Conservation (phyloP, 2,888 invertebrate genomes). For the Teleogryllus oceanicus region DNA sequence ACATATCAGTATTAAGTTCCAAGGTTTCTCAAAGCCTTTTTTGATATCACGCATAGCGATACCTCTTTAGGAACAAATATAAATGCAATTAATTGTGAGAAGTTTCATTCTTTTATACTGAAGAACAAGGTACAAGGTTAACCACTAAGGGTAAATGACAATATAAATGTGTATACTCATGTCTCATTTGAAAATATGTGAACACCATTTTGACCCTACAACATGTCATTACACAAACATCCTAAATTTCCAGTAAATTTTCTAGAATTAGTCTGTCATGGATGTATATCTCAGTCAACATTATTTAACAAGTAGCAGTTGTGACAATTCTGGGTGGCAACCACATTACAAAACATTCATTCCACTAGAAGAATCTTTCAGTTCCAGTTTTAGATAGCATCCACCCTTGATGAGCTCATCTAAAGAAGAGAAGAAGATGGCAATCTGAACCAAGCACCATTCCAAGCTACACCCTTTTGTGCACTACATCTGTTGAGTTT, state of each 20-base stretch:
- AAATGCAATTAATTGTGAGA: constrained; percentile 18
- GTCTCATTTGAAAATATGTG: constrained; percentile 7
- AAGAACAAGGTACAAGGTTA: neutral
- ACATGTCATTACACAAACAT: constrained; percentile 3
- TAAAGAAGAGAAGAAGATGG: too few species aligned
- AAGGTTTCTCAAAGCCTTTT: too few species aligned
- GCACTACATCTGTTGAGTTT: too few species aligned
- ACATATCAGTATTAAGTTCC: too few species aligned
- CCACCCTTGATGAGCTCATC: too few species aligned
- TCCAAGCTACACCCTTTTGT: too few species aligned
- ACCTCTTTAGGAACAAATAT: neutral
- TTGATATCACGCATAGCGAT: too few species aligned
- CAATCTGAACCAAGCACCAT: too few species aligned
- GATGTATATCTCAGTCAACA: neutral
- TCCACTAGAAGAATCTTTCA: too few species aligned
- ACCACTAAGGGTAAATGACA: constrained; percentile 11
- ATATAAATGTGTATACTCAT: constrained; percentile 2
- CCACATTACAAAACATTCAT: too few species aligned
- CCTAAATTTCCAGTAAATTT: neutral
- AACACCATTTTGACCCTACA: constrained; percentile 18
- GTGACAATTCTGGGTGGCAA: too few species aligned
- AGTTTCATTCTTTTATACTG: neutral
- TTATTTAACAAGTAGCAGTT: neutral
- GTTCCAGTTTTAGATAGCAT: too few species aligned
- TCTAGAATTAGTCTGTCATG: constrained; percentile 1